Evolutionary conservation across 2,797 vertebrate species (phyloP).

Genomic region (Cynopterus sphinx): DNA sequence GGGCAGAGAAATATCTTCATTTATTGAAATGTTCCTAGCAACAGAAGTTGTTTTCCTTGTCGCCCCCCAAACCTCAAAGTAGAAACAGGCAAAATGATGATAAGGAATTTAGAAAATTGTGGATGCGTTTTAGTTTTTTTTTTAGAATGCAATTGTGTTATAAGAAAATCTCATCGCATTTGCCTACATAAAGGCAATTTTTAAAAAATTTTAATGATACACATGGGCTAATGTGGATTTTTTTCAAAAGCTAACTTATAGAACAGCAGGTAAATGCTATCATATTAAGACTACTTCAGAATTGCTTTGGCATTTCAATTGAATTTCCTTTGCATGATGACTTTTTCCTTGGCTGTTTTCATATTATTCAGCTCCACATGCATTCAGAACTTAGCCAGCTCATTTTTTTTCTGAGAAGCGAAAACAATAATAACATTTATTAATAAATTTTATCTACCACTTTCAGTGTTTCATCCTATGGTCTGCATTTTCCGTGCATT

Average conservation of each 20-base stretch:
- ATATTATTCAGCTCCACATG: conserved; percentile 35
- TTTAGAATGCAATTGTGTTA: neutral
- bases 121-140: conserved; percentile 35
- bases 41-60: conserved; percentile 75
- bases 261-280: conserved; percentile 52
- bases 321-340: conserved; percentile 15
- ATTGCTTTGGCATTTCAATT: conserved; percentile 54
- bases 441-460: conserved; percentile 33
- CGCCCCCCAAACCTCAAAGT: conserved; percentile 61
- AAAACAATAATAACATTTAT: conserved; percentile 6
- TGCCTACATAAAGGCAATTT: conserved; percentile 40
- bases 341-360: conserved; percentile 61
- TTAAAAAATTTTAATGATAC: neutral
- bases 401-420: conserved; percentile 28
- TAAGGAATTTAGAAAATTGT: conserved; percentile 64
- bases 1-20: conserved; percentile 69
- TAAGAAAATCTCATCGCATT: conserved; percentile 47
- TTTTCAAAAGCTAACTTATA: conserved; percentile 3
- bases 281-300: neutral
- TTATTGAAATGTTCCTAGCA: conserved; percentile 75
- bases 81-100: conserved; percentile 60
- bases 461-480: neutral
- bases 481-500: neutral
- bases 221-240: conserved; percentile 7
- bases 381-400: conserved; percentile 33